These are phyloP conservation scores for Dichetophora obliterata DNA, from an alignment of 2,888 invertebrate species.

Conservation along the genomic window DNA sequence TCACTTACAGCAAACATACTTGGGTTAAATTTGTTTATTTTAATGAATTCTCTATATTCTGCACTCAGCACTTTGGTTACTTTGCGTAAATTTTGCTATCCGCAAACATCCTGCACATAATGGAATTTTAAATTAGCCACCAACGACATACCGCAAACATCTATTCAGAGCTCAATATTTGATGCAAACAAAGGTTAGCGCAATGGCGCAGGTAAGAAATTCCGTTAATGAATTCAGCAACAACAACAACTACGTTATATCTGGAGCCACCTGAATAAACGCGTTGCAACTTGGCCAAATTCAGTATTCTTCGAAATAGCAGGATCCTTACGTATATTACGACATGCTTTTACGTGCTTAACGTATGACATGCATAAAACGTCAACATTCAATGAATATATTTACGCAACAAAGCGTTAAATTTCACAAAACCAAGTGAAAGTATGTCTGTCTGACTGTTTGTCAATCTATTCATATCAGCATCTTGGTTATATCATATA, in stretches of 20 bases:
- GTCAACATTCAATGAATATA: constrained; percentile 3
- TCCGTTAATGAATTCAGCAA: too few relatives aligned
- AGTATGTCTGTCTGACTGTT: background rate
- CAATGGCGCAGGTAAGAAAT: background rate
- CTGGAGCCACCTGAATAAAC: too few relatives aligned
- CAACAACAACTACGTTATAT: too few relatives aligned
- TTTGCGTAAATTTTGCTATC: background rate
- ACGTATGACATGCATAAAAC: background rate
- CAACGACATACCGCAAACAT: background rate
- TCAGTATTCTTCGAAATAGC: background rate
- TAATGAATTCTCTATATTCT: background rate
- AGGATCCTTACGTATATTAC: background rate
- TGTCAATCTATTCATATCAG: background rate
- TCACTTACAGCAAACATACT: background rate
- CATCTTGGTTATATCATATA: background rate
- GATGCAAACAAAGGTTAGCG: constrained; percentile 12
- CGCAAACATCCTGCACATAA: constrained; percentile 4
- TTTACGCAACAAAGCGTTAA: background rate
- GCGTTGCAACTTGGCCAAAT: background rate
- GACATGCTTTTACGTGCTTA: background rate
- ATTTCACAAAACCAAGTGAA: background rate
- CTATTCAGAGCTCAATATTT: constrained; percentile 13
- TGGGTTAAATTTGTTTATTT: background rate
- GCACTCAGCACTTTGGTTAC: too few relatives aligned
- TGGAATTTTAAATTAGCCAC: constrained; percentile 25